These are phyloP conservation scores for Alouatta palliata DNA, from an alignment of 2,113 vertebrate species.

Conservation along the genomic window DNA sequence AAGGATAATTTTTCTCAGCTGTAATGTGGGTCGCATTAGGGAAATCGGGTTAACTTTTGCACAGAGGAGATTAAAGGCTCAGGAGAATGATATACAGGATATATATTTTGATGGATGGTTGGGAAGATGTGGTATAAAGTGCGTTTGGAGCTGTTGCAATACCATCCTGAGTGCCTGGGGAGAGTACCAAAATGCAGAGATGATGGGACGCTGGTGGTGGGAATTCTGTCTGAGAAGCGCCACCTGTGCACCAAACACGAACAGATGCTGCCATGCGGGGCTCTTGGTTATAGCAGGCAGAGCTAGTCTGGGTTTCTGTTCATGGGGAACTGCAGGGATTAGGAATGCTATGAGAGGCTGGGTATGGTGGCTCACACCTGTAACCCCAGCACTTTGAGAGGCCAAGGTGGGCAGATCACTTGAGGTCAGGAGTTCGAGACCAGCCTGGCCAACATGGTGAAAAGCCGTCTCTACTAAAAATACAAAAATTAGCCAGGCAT, in stretches of 20 bases:
- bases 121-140: background rate
- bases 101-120: background rate
- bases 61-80: background rate
- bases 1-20: background rate
- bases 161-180: background rate
- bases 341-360: background rate
- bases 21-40: background rate
- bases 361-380: no score
- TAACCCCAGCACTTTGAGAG: no score
- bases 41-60: background rate
- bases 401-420: no score
- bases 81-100: background rate
- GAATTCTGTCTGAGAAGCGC: background rate
- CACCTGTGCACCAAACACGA: background rate
- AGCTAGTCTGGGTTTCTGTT: background rate
- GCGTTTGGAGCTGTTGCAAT: background rate
- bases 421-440: no score
- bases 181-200: background rate
- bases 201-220: background rate
- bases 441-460: no score
- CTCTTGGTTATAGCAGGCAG: background rate
- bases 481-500: no score
- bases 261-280: background rate
- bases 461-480: no score
- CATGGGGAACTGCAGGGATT: background rate